These are phyloP conservation scores for Cyclopterus lumpus DNA, from an alignment of 2,797 vertebrate species.

Conservation along the genomic window DNA sequence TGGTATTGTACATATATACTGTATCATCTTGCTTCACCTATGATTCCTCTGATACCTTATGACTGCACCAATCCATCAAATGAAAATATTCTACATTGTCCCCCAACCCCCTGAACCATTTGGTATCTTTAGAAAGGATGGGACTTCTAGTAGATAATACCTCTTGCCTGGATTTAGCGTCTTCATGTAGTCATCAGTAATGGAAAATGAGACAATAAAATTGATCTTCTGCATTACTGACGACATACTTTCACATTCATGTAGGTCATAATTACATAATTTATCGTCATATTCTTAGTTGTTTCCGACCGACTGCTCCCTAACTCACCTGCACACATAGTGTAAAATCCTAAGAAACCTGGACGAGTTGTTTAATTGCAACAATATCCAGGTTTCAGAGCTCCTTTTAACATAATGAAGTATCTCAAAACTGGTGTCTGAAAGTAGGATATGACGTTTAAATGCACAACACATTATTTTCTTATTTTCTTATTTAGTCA, in stretches of 20 bases:
- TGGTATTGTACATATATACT: neutral
- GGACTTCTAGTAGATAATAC: neutral
- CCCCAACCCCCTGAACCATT: neutral
- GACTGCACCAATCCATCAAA: neutral
- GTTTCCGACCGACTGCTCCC: neutral
- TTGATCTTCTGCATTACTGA: neutral
- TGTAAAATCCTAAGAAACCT: neutral
- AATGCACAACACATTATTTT: neutral
- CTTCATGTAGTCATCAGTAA: conserved; percentile 6
- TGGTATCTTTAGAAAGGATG: neutral
- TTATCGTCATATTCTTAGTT: neutral
- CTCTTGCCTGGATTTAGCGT: neutral
- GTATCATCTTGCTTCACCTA: neutral
- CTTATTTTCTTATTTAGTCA: neutral
- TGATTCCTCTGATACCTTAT: neutral
- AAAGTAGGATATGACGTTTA: neutral
- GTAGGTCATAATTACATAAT: neutral
- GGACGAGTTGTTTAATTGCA: neutral
- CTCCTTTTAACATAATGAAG: neutral
- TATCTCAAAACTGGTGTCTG: neutral
- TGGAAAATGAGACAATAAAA: conserved; percentile 9
- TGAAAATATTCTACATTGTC: neutral
- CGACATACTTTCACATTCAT: conserved; percentile 10
- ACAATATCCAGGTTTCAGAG: neutral
- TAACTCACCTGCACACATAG: neutral